Conservation (phyloP, 2,113 vertebrate genomes). For the Phrynocephalus versicolor region DNA sequence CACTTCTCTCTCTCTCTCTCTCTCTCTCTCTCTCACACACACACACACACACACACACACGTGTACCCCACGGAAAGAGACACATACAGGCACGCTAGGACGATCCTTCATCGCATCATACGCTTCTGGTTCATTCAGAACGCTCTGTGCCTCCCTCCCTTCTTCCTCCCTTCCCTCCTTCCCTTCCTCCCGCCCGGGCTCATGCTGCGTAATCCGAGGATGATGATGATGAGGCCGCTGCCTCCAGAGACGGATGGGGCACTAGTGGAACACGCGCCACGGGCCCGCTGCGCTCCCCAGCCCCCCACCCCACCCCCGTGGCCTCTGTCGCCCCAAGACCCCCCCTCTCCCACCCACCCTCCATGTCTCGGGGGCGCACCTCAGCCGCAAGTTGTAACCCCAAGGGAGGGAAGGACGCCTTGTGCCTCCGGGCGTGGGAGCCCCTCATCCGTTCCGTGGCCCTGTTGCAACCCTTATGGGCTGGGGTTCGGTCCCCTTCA, state of each 20-base stretch:
- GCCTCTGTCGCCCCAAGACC: neutral
- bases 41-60: neutral
- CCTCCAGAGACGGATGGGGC: too few species aligned
- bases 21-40: too few species aligned
- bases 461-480: neutral
- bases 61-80: too few species aligned
- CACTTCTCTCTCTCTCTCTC: neutral
- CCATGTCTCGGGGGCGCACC: neutral
- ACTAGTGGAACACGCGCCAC: too few species aligned
- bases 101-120: too few species aligned
- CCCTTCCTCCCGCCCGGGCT: too few species aligned
- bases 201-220: too few species aligned
- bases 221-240: too few species aligned
- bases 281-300: neutral
- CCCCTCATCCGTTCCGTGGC: too few species aligned
- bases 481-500: neutral
- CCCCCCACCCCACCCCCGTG: neutral
- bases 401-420: too few species aligned
- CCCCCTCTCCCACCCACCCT: neutral
- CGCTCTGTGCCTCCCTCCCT: neutral
- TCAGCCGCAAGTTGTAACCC: neutral
- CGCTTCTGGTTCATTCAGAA: neutral
- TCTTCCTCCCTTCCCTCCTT: neutral
- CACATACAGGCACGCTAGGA: too few species aligned
- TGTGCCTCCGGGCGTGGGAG: too few species aligned